Evolutionary conservation across 2,888 invertebrate genomes (phyloP).

Genomic region (Stenodema calcarata): DNA sequence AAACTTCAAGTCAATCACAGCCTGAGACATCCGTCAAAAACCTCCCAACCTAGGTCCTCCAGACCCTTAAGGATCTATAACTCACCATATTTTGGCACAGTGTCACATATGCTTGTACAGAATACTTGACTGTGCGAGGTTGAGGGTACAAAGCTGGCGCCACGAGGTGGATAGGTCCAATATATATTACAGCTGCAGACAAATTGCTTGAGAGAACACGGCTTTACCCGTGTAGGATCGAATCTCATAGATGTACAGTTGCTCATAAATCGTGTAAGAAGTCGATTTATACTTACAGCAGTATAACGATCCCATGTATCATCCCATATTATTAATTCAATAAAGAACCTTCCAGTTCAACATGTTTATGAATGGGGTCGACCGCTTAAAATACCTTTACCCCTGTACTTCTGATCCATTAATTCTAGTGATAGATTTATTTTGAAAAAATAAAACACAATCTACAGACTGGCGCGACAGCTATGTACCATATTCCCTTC

Average conservation of each 20-base stretch:
- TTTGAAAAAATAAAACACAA: not conserved
- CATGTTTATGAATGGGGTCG: not conserved
- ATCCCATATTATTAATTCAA: not conserved
- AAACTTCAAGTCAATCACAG: no score
- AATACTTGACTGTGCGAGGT: no score
- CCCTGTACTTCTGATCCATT: not conserved
- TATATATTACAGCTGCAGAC: not conserved
- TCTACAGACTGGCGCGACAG: not conserved
- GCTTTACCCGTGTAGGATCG: not conserved
- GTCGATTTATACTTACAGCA: not conserved
- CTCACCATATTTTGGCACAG: no score
- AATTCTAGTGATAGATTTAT: not conserved
- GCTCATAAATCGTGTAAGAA: not conserved
- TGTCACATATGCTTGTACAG: no score
- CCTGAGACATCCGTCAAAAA: no score
- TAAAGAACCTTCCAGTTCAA: not conserved
- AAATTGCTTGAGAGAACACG: not conserved
- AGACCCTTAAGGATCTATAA: no score
- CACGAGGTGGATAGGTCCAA: no score
- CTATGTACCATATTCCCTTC: not conserved
- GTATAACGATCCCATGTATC: not conserved
- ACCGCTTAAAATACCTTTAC: not conserved
- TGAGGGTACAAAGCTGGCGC: no score
- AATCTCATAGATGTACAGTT: not conserved
- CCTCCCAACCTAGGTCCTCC: no score